Evolutionary conservation across 2,797 vertebrate genomes (phyloP), one percentile per base, ranked within the genome.

Genomic region (Nannoperca australis): DNA sequence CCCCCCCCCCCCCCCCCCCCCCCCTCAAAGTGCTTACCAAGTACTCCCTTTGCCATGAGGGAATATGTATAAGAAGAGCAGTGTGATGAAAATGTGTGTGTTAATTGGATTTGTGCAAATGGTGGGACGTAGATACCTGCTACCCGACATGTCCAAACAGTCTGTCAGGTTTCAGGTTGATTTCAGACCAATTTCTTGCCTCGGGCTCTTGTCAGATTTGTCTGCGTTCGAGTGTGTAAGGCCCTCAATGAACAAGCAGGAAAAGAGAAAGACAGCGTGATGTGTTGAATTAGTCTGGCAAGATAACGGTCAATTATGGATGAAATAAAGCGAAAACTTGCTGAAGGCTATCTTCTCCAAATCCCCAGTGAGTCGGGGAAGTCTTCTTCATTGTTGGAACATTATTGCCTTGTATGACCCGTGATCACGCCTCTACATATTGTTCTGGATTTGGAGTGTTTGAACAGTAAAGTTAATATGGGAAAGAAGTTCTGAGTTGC

Each of bases 61-160:
- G 32, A 34, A 76, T 68, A n/a, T 67, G 54, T 73, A 17, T 62
- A 70, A 55, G 53, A 27, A 63, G 14, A 65, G 34, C 6, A n/a
- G 77, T 45, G 38, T 45, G 62, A 72, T 81, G 32, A 73, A 85
- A 78, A 70, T 17, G 55, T 32, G 24, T 58, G 45, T 24, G 63
- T 66, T 70, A 60, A 79, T 12, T 77, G 49, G 36, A 79, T 72
- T 60, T 70, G 40, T 67, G 27, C 24, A 61, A 77, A 78, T 73
- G 30, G 9, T 24, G 7, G 17, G 13, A 64, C n/a, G 36, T 49
- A 63, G 50, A 58, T 73, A 69, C n/a, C 34, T 38, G 55, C 62
- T 34, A 32, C 22, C 44, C 30, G 22, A 53, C 17, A 32, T 51
- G 44, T 68, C 56, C 42, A 70, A 24, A 70, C 58, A 47, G 45